Evolutionary conservation across 2,797 vertebrate species (phyloP), one percentile per base, ranked within the genome.

Genomic region (Garrulus glandarius): DNA sequence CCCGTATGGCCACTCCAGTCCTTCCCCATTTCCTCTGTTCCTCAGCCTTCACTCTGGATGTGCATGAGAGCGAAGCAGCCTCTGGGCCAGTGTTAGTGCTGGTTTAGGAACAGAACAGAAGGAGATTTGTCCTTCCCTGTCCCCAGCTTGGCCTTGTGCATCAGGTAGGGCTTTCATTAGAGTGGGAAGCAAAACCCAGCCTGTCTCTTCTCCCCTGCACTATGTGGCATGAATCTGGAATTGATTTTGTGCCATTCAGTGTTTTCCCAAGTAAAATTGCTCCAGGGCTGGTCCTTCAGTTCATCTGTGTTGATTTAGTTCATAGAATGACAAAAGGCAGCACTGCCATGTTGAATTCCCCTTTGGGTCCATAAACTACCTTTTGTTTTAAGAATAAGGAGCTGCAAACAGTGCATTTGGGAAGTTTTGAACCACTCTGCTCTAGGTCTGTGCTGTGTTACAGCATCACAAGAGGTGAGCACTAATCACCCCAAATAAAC

Each of bases 1-100:
- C 11, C 9, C 0, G 0, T 39, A 20, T 53, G 64, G 49, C 18
- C 43, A 4, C 36, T 55, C 8, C 69, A 50, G 15, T 29, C 9
- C 1, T 32, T 71, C 34, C 68, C 16, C 19, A 6, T 34, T 44
- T 72, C 34, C 41, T 43, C 50, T 1, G 1, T 43, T 34, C 55
- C 37, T 77, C 69, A 15, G 43, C 16, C 76, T 74, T 65, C 6
- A 1, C 43, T 67, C 81, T 46, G 56, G 39, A 6, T 57, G 50
- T 26, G 29, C 39, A 6, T 2, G 50, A 55, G 46, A 53, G 21
- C 4, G 10, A 72, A 61, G 9, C 43, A 14, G 55, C 10, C n/a
- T 52, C 71, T 63, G 50, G 37, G 60, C 6, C 37, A 18, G 0
- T 6, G 16, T 20, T 47, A n/a, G 7, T 18, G 49, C 49, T 69